These are phyloP conservation scores for Lamproptera curius DNA, from an alignment of 2,888 invertebrate genomes.

Conservation along the genomic window DNA sequence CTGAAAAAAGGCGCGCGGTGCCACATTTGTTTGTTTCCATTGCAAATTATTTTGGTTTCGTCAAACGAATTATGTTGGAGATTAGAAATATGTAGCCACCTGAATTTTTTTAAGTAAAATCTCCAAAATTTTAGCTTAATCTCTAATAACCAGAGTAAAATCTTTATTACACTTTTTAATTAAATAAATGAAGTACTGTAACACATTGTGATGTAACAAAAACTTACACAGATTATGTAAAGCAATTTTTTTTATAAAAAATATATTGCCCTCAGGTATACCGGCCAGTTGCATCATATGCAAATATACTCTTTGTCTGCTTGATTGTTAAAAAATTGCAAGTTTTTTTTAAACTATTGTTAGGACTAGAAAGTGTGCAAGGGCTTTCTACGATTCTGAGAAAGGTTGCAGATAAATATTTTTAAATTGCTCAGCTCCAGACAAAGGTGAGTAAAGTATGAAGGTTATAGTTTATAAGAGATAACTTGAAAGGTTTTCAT, in stretches of 20 bases:
- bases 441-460: too few species aligned
- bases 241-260: slow-evolving; percentile 20
- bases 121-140: too few species aligned
- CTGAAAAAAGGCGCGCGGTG: not conserved
- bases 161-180: too few species aligned
- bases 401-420: slow-evolving; percentile 17
- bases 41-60: not conserved
- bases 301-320: slow-evolving; percentile 27
- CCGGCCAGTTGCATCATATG: slow-evolving; percentile 28
- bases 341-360: slow-evolving; percentile 39
- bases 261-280: slow-evolving; percentile 24
- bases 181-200: not conserved
- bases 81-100: not conserved
- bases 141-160: too few species aligned
- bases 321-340: slow-evolving; percentile 46
- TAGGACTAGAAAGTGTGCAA: slow-evolving; percentile 50
- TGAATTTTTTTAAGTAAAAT: too few species aligned
- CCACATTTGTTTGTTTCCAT: not conserved
- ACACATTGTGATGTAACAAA: too few species aligned
- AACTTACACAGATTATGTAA: too few species aligned
- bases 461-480: too few species aligned
- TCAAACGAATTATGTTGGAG: not conserved
- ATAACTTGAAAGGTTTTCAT: not conserved
- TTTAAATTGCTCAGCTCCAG: not conserved
- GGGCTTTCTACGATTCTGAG: slow-evolving; percentile 30